These are phyloP conservation scores for Brachyhypopomus occidentalis DNA, from an alignment of 2,113 vertebrate genomes.

Conservation along the genomic window DNA sequence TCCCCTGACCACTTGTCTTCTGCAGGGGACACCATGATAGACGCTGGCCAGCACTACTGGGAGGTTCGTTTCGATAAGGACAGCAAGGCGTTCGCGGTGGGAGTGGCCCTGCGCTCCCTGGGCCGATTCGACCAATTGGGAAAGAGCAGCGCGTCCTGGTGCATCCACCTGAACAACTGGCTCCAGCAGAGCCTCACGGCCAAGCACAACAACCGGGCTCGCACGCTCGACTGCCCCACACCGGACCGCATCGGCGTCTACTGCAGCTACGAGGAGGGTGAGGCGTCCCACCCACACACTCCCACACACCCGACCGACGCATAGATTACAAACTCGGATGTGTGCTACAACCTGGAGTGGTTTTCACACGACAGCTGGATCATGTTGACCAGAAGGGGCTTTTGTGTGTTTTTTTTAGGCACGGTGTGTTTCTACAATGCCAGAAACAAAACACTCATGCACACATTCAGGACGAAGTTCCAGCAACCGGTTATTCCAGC, in stretches of 20 bases:
- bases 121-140: slow-evolving; percentile 95
- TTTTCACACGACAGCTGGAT: too few species aligned
- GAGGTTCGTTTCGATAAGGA: slow-evolving; percentile 90
- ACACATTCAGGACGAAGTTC: slow-evolving; percentile 91
- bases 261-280: slow-evolving; percentile 93
- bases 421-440: slow-evolving; percentile 91
- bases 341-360: too few species aligned
- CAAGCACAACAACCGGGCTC: slow-evolving; percentile 96
- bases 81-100: slow-evolving; percentile 90
- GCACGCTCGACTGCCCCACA: slow-evolving; percentile 84
- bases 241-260: slow-evolving; percentile 88
- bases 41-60: slow-evolving; percentile 90
- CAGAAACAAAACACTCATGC: slow-evolving; percentile 87
- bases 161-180: slow-evolving; percentile 96
- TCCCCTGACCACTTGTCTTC: neutral
- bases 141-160: slow-evolving; percentile 89
- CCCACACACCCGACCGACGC: too few species aligned
- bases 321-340: too few species aligned
- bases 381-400: neutral
- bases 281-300: neutral
- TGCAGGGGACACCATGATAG: slow-evolving; percentile 87
- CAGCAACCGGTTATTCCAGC: slow-evolving; percentile 89
- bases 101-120: slow-evolving; percentile 86
- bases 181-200: slow-evolving; percentile 95
- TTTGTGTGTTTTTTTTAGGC: slow-evolving; percentile 68